A percentile compares a stretch with the other conserved stretches of the same genome.
These are phyloP conservation scores for Amia ocellicauda DNA, from an alignment of 2,113 vertebrate species.

Conservation along the genomic window DNA sequence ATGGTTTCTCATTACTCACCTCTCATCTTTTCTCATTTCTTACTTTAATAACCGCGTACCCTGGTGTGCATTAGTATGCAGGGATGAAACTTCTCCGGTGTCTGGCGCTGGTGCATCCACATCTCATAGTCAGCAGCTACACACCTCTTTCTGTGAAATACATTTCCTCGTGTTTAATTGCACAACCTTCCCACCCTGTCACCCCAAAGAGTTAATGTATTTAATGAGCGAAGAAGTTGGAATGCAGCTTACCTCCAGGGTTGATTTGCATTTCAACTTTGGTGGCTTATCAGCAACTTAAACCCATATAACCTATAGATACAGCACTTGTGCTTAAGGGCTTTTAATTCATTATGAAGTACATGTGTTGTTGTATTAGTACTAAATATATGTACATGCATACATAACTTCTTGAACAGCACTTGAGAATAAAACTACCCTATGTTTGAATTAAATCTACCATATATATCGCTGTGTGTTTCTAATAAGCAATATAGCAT, in stretches of 20 bases:
- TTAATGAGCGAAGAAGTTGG: slow-evolving; percentile 16
- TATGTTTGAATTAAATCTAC: too few relatives aligned
- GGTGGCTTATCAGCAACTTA: too few relatives aligned
- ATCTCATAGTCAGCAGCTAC: slow-evolving; percentile 23
- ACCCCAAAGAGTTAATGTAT: slow-evolving; percentile 22
- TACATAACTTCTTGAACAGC: too few relatives aligned
- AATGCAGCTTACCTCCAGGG: background rate
- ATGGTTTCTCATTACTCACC: background rate
- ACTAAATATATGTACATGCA: too few relatives aligned
- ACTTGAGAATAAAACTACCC: too few relatives aligned
- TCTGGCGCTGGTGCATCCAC: background rate
- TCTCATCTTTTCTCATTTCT: background rate
- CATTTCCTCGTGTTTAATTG: slow-evolving; percentile 41
- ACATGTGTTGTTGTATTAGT: too few relatives aligned
- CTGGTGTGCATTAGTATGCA: slow-evolving; percentile 32
- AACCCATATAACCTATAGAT: too few relatives aligned
- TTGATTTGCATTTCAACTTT: slow-evolving; percentile 8
- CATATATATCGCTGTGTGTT: too few relatives aligned
- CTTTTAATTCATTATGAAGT: too few relatives aligned
- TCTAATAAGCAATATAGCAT: too few relatives aligned
- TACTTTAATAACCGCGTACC: slow-evolving; percentile 30
- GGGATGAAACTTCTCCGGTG: slow-evolving; percentile 19
- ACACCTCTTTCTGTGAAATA: slow-evolving; percentile 31
- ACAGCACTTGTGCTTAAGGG: too few relatives aligned
- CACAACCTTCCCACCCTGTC: slow-evolving; percentile 22